Evolutionary conservation across 2,113 vertebrate genomes (phyloP), one percentile per base, ranked within the genome.

Genomic region (Erythrocercus mccallii): DNA sequence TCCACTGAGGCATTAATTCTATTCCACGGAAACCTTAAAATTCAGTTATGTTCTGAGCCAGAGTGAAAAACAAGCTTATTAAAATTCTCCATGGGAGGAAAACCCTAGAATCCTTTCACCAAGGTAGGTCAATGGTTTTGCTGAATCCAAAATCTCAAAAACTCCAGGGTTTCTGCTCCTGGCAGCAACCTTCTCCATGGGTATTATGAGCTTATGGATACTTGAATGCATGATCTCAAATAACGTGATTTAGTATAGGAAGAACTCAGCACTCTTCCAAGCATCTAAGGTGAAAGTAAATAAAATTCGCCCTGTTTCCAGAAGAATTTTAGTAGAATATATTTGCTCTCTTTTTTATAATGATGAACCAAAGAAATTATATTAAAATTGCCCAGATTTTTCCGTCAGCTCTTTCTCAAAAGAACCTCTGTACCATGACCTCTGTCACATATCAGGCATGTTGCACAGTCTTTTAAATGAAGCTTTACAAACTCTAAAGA

Each of bases 11-110:
- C 18, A 57, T 71, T 69, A 76, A 76, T 82, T 89, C 37, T 33
- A 53, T 81, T 81, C 53, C 77, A 60, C 12, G 11, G n/a, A 56
- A 66, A 87, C 11, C 30, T 81, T 66, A 61, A 92, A 91, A 84
- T 89, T 81, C 64, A 53, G 37, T 72, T 79, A n/a, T 61, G 20
- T 60, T 89, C 48, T 79, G 40, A 76, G 30, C 6, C 65, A 91
- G 33, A 14, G 12, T 27, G 31, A 74, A 84, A 86, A 90, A 38
- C 27, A 65, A 27, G 11, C 7, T 81, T 70, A 74, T 50, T 69
- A 62, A 74, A 83, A 78, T 73, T 92, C 40, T 71, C n/a, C 9
- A 18, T 74, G 12, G 56, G 40, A 89, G 51, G 33, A 88, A 83
- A 95, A 50, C 11, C 25, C 19, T 81, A 16, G 37, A 92, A 81